Evolutionary conservation across 2,113 vertebrate genomes (phyloP).

Genomic region (Cephalophus harveyi): DNA sequence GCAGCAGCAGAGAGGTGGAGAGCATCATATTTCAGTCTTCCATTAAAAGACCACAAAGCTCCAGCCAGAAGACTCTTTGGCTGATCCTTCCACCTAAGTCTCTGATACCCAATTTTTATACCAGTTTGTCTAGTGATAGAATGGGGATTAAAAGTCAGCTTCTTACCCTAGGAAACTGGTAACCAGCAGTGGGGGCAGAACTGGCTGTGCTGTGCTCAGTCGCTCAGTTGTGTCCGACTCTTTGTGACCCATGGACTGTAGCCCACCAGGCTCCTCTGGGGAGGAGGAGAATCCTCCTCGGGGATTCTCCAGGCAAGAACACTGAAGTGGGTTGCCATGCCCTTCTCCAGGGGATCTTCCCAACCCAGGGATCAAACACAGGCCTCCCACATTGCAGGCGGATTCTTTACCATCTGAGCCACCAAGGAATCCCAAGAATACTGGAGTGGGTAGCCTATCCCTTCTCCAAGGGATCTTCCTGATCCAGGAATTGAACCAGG

Average conservation of each 20-base stretch:
- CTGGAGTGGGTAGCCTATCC: background rate
- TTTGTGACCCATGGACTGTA: background rate
- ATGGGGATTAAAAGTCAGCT: background rate
- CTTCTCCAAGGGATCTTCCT: background rate
- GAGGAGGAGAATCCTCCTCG: too few relatives aligned
- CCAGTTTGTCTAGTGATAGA: background rate
- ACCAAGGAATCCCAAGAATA: background rate
- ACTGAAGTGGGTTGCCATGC: background rate
- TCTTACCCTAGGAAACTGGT: background rate
- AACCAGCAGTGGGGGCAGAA: background rate
- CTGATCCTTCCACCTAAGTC: background rate
- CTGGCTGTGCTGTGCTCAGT: background rate
- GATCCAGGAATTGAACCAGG: background rate
- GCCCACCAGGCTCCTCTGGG: background rate
- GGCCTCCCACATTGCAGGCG: background rate
- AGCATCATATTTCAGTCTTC: background rate
- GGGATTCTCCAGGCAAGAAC: background rate
- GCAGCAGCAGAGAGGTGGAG: too few relatives aligned
- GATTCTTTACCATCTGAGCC: background rate
- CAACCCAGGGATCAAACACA: background rate
- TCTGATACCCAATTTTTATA: background rate
- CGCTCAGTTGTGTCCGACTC: accelerated
- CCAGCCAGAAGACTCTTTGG: background rate
- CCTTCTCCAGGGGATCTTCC: background rate
- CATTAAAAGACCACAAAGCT: background rate